These are phyloP conservation scores for Scopus umbretta DNA, from an alignment of 2,113 vertebrate genomes.

Conservation along the genomic window DNA sequence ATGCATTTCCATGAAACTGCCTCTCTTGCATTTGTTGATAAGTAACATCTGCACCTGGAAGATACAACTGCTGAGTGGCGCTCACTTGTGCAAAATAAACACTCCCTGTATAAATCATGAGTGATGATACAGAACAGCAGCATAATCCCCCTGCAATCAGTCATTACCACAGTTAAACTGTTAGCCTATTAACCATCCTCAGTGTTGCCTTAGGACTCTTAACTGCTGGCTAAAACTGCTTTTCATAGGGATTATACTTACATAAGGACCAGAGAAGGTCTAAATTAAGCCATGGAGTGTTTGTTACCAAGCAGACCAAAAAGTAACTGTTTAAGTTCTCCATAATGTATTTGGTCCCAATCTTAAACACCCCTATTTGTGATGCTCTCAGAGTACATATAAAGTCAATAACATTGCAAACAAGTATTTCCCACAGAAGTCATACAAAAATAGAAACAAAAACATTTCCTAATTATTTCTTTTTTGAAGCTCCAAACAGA, in stretches of 20 bases:
- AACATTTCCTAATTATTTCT: background rate
- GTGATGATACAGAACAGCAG: background rate
- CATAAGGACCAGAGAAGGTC: constrained; percentile 3
- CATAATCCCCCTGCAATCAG: background rate
- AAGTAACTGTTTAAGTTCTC: background rate
- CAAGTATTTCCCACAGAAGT: background rate
- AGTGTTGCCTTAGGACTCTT: background rate
- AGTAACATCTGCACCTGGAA: background rate
- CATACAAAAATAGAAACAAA: background rate
- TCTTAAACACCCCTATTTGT: background rate
- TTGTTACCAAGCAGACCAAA: background rate
- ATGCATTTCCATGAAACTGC: rapidly evolving
- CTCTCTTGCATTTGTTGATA: background rate
- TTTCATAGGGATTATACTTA: constrained; percentile 25
- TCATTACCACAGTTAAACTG: too few relatives aligned
- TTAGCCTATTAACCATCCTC: background rate
- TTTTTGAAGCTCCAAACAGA: background rate
- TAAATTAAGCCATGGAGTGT: background rate
- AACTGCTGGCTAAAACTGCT: background rate
- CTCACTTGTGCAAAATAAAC: background rate
- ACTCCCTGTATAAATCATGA: background rate
- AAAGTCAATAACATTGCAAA: background rate
- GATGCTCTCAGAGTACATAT: background rate
- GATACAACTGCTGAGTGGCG: rapidly evolving
- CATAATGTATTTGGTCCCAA: background rate